Evolutionary conservation across 2,888 invertebrate species (phyloP), one percentile per base, ranked within the genome.

Genomic region (Miltochrista miniata): DNA sequence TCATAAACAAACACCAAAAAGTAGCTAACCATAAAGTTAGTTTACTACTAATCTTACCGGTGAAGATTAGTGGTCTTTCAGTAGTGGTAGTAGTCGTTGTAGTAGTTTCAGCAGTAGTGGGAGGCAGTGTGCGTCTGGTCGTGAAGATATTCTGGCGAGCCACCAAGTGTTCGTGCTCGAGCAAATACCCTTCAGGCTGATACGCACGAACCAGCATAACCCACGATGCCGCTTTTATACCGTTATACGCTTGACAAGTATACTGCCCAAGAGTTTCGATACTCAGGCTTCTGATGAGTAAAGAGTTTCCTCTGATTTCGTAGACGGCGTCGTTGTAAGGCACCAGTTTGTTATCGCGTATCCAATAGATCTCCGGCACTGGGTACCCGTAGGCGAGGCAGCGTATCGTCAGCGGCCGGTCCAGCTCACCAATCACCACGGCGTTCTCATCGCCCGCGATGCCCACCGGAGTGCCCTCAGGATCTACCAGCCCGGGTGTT

Each of bases 241-340:
- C 97, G 76, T 98, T 98, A 84, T 96, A 98, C 4, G 97, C 98
- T 74, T 96, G 96, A 76, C 98, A 98, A 7, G 95, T 95, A 87
- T 98, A 98, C 44, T 95, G 93, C 4, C 98, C 98, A 46, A 97
- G 93, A 70, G 96, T 96, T 7, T 94, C 93, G 14, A 95, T 72
- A 33, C 93, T 92, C 11, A 98, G 94, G 1, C 93, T 89, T 46
- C 94, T 92, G 72, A 98, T 96, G 54, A 94, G 92, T 40, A 98
- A 91, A 1, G 96, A 94, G 81, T 94, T 95, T 69, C 95, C 96
- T 54, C 94, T 93, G 58, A 96, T 95, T 76, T 96, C 95, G 79
- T 94, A 96, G 46, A 93, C 87, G 12, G 92, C 88, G 56, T 94
- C 94, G 64, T 93, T 93, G 63, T 95, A 88, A 0, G 97, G 96